These are phyloP conservation scores for Sclerodermus sp. DNA, from an alignment of 2,888 invertebrate species.

Conservation along the genomic window DNA sequence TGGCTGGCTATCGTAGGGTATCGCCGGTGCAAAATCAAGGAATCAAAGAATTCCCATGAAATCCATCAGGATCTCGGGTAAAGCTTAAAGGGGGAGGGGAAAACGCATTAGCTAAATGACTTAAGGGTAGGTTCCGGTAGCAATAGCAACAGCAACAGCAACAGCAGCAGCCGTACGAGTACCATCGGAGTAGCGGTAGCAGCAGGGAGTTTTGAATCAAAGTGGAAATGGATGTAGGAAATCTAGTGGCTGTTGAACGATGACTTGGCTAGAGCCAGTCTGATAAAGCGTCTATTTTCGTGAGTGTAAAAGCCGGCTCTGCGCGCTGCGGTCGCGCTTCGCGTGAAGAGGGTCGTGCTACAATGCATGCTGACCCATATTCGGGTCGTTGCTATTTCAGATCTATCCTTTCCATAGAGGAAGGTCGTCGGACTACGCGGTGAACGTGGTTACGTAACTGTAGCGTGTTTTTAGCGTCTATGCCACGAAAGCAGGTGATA, in stretches of 20 bases:
- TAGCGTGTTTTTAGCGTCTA: conserved; percentile 29
- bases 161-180: too few relatives aligned
- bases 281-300: conserved; percentile 53
- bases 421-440: conserved; percentile 52
- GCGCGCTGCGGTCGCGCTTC: conserved; percentile 24
- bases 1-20: too few relatives aligned
- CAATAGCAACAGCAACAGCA: too few relatives aligned
- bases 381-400: conserved; percentile 59
- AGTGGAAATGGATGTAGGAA: too few relatives aligned
- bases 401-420: conserved; percentile 58
- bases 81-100: too few relatives aligned
- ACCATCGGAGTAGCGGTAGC: too few relatives aligned
- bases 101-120: too few relatives aligned
- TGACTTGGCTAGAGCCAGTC: conserved; percentile 27
- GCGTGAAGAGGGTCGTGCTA: conserved; percentile 53
- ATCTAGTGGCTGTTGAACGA: not conserved
- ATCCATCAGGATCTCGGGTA: too few relatives aligned
- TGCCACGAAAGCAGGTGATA: conserved; percentile 17
- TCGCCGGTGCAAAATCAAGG: too few relatives aligned
- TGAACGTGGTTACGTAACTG: conserved; percentile 30
- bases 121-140: too few relatives aligned
- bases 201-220: too few relatives aligned
- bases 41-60: too few relatives aligned
- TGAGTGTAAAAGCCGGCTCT: conserved; percentile 41
- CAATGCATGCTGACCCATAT: conserved; percentile 58